These are phyloP conservation scores for Montipora efflorescens DNA, from an alignment of 64 coral and sea anemone genomes.

Conservation along the genomic window DNA sequence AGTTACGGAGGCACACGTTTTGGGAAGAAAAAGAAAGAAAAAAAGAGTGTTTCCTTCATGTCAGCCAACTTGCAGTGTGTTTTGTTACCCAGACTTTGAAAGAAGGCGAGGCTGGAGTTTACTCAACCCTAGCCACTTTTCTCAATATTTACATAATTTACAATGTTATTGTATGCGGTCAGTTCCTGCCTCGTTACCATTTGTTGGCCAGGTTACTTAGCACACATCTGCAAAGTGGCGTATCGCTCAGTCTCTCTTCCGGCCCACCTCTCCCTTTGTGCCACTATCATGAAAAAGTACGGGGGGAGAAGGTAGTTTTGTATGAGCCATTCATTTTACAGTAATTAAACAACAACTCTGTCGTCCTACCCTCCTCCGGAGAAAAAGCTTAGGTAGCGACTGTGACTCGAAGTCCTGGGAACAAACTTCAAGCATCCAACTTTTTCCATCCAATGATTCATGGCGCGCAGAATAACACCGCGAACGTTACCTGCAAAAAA, in stretches of 20 bases:
- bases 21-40: too few relatives aligned
- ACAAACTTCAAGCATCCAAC: conserved; percentile 79
- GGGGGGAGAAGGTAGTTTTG: neutral
- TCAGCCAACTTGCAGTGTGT: too few relatives aligned
- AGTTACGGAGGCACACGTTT: too few relatives aligned
- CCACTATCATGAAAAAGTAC: neutral
- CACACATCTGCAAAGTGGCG: too few relatives aligned
- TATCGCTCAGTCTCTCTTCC: neutral
- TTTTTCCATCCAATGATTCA: conserved; percentile 78
- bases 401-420: neutral
- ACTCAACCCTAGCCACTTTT: too few relatives aligned
- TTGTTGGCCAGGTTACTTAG: too few relatives aligned
- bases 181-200: too few relatives aligned
- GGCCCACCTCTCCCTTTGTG: neutral
- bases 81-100: too few relatives aligned
- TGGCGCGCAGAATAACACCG: conserved; percentile 75
- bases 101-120: too few relatives aligned
- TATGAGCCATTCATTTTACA: neutral
- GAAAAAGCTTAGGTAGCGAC: conserved; percentile 77
- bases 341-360: neutral
- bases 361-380: conserved; percentile 74
- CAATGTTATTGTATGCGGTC: too few relatives aligned
- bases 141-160: too few relatives aligned
- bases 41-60: too few relatives aligned
- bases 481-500: conserved; percentile 37